These are phyloP conservation scores for Limonius californicus DNA, from an alignment of 1,140 invertebrate genomes.

Conservation along the genomic window DNA sequence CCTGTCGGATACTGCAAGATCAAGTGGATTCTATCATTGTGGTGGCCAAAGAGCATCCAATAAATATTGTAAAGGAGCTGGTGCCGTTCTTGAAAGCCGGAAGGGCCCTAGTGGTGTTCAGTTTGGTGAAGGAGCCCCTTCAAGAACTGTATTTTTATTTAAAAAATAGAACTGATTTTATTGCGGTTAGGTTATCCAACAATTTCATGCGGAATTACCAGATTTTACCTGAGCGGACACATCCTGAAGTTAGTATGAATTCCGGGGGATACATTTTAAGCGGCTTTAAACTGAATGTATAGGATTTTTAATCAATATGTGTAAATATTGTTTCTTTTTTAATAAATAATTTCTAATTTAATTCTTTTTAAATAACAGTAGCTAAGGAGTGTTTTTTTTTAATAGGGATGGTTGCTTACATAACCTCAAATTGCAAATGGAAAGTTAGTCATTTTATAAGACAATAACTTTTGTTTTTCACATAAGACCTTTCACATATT, in stretches of 20 bases:
- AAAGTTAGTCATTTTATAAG: too few relatives aligned
- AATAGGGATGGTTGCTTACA: too few relatives aligned
- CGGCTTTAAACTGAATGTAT: constrained; percentile 52
- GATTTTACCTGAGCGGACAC: constrained; percentile 77
- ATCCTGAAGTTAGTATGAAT: constrained; percentile 76
- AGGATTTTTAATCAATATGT: not conserved
- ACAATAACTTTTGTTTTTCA: too few relatives aligned
- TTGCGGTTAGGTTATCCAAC: constrained; percentile 73
- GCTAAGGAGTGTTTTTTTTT: too few relatives aligned
- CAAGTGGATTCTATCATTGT: constrained; percentile 79
- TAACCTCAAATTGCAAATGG: too few relatives aligned
- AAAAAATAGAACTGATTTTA: constrained; percentile 64
- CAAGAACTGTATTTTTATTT: constrained; percentile 74
- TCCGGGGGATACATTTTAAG: constrained; percentile 71
- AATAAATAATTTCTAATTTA: too few relatives aligned
- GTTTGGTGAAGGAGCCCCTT: constrained; percentile 72
- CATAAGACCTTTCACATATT: too few relatives aligned
- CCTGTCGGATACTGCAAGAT: constrained; percentile 53
- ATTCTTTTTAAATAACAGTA: too few relatives aligned
- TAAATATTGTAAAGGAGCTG: constrained; percentile 70
- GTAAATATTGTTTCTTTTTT: not conserved
- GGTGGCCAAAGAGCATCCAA: constrained; percentile 78
- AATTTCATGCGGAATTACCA: constrained; percentile 90
- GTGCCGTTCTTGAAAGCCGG: constrained; percentile 71
- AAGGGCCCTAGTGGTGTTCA: constrained; percentile 81